Evolutionary conservation across 2,888 invertebrate genomes (phyloP), one percentile per base, ranked within the genome.

Genomic region (Periphyllus acericola): DNA sequence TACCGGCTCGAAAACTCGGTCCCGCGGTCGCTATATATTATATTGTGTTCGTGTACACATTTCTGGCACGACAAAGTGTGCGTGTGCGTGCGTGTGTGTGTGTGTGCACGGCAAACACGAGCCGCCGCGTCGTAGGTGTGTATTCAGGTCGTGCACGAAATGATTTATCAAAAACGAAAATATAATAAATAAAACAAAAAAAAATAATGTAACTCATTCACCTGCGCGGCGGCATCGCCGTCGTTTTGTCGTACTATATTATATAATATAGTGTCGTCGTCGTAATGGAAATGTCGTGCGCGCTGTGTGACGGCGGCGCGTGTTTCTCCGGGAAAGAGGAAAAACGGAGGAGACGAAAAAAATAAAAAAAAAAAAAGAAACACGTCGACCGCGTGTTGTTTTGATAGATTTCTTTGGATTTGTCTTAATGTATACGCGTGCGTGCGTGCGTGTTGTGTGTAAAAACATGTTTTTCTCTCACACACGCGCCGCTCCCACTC

Each of bases 381-480:
- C 81, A 75, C 83, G 83, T 75, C 60, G 6, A 66, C 29, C 76
- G 85, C 66, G 78, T 68, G 85, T 78, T 71, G 85, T 78, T 85
- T 78, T 85, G 85, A 85, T 85, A 71, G 85, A 85, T 85, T 85
- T 78, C 68, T 78, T 68, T 68, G 46, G 52, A 76, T 76, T 66
- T 32, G 78, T 78, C 85, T 84, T 75, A n/a, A 55, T n/a, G 72
- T 40, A 9, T 9, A 25, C 34, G 71, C 9, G 60, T 2, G 34
- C 6, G 17, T 9, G 71, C n/a, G n/a, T n/a, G n/a, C n/a, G n/a
- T n/a, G n/a, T n/a, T 6, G 71, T 83, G 40, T 75, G 83, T 74
- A n/a, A 36, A 68, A 85, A 85, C 76, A 76, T 78, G 78, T 78
- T 76, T 84, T 76, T 84, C 46, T 66, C 76, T 55, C 55, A 9